Evolutionary conservation across 2,888 invertebrate genomes (phyloP).

Genomic region (Lordiphosa andalusiaca): DNA sequence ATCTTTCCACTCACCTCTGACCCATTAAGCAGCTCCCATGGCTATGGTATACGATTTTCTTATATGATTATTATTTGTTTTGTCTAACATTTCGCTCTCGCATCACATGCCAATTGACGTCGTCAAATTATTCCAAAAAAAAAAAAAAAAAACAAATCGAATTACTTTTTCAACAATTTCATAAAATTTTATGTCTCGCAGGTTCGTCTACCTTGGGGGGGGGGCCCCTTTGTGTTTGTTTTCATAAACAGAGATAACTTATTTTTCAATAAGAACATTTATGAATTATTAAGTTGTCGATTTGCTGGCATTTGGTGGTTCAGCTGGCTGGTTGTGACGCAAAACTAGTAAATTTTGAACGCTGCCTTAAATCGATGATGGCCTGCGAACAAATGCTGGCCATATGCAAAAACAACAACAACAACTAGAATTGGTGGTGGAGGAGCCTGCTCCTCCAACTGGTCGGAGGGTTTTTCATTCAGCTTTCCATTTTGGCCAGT

Average conservation of each 20-base stretch:
- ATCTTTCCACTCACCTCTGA: constrained; percentile 39
- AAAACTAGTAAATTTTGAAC: constrained; percentile 58
- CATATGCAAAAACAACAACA: constrained; percentile 43
- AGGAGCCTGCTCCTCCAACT: constrained; percentile 6
- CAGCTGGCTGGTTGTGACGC: constrained; percentile 52
- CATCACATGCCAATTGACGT: constrained; percentile 30
- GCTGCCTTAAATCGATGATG: constrained; percentile 23
- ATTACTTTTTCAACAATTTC: constrained; percentile 56
- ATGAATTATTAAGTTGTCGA: constrained; percentile 58
- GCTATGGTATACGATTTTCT: constrained; percentile 14
- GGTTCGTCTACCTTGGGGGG: not conserved
- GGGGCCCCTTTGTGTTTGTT: constrained; percentile 59
- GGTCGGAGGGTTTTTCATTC: constrained; percentile 27
- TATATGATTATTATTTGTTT: constrained; percentile 18
- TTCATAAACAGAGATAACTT: constrained; percentile 55
- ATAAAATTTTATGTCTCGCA: constrained; percentile 55
- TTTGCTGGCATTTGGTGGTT: not conserved
- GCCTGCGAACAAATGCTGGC: constrained; percentile 54
- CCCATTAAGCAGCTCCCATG: constrained; percentile 29
- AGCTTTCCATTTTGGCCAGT: constrained; percentile 19
- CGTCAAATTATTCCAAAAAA: constrained; percentile 35
- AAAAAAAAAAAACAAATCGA: constrained; percentile 20
- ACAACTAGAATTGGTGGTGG: constrained; percentile 3
- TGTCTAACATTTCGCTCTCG: constrained; percentile 7
- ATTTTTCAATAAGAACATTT: constrained; percentile 49